Evolutionary conservation across 2,888 invertebrate genomes (phyloP).

Genomic region (Pollenia labialis): DNA sequence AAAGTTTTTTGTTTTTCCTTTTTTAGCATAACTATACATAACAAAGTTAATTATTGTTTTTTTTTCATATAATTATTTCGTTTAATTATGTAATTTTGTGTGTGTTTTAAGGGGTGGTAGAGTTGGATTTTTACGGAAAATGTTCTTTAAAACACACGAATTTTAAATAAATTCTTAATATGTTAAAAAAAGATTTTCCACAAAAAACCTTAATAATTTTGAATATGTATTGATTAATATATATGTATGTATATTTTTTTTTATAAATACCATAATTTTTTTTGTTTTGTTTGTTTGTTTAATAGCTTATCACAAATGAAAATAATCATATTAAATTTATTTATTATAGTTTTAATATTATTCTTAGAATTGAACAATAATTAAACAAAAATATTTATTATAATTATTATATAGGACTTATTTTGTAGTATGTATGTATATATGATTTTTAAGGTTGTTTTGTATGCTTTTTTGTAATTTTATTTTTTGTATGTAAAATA

Average conservation of each 20-base stretch:
- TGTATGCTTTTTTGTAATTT: slow-evolving; percentile 71
- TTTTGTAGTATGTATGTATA: slow-evolving; percentile 79
- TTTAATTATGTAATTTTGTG: slow-evolving; percentile 53
- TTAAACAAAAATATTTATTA: slow-evolving; percentile 80
- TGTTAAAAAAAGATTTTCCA: neutral
- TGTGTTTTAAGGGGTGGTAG: slow-evolving; percentile 21
- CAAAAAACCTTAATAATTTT: slow-evolving; percentile 71
- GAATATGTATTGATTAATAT: slow-evolving; percentile 79
- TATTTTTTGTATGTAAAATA: slow-evolving; percentile 61
- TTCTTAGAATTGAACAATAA: slow-evolving; percentile 83
- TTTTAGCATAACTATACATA: slow-evolving; percentile 81
- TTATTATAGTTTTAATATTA: slow-evolving; percentile 78
- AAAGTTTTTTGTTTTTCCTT: slow-evolving; percentile 45
- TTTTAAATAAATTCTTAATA: slow-evolving; percentile 1
- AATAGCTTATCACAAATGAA: slow-evolving; percentile 82
- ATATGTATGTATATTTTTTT: slow-evolving; percentile 70
- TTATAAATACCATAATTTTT: slow-evolving; percentile 81
- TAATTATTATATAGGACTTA: slow-evolving; percentile 80
- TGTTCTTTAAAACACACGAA: slow-evolving; percentile 7
- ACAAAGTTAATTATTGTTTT: slow-evolving; percentile 80
- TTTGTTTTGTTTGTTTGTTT: slow-evolving; percentile 75
- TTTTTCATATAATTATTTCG: neutral
- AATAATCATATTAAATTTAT: slow-evolving; percentile 81
- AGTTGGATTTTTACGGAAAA: slow-evolving; percentile 21
- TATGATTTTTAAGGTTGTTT: slow-evolving; percentile 76